Percentiles rank a stretch among this genome's conserved stretches.
phyloP scores from a whole-genome alignment of 2,797 vertebrate species.

The Phoeniculus purpureus region DNA sequence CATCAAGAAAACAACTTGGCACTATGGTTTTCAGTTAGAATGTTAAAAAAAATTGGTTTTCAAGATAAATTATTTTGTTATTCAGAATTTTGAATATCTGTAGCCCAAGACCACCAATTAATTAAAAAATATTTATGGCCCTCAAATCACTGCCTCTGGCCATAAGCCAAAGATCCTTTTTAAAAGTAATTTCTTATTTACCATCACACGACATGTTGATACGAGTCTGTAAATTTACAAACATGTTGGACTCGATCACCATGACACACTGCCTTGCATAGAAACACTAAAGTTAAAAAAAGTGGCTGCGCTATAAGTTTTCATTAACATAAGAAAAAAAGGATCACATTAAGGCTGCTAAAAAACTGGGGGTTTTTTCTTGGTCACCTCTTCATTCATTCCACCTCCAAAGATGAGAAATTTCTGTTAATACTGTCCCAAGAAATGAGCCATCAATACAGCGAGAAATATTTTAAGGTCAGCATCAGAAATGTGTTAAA shows the following conservation, averaged over 20 bases:
- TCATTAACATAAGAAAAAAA: neutral
- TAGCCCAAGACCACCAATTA: neutral
- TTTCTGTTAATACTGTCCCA: neutral
- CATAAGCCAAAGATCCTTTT: neutral
- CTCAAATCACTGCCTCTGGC: neutral
- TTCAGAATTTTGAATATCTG: neutral
- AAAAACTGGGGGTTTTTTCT: neutral
- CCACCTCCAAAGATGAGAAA: neutral
- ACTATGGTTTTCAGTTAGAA: neutral
- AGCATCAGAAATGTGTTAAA: neutral
- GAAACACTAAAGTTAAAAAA: neutral
- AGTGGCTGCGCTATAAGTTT: neutral
- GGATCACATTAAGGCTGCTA: neutral
- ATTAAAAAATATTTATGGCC: neutral
- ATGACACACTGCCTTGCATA: neutral
- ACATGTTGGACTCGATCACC: neutral
- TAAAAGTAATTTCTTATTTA: neutral
- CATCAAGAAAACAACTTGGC: neutral
- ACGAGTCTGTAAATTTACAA: neutral
- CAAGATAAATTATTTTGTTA: neutral
- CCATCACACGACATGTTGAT: neutral
- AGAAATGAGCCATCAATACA: neutral
- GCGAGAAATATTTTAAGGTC: neutral
- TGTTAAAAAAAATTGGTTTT: neutral
- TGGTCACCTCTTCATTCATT: neutral